Evolutionary conservation across 2,113 vertebrate species (phyloP).

Genomic region (Burhinus bistriatus): DNA sequence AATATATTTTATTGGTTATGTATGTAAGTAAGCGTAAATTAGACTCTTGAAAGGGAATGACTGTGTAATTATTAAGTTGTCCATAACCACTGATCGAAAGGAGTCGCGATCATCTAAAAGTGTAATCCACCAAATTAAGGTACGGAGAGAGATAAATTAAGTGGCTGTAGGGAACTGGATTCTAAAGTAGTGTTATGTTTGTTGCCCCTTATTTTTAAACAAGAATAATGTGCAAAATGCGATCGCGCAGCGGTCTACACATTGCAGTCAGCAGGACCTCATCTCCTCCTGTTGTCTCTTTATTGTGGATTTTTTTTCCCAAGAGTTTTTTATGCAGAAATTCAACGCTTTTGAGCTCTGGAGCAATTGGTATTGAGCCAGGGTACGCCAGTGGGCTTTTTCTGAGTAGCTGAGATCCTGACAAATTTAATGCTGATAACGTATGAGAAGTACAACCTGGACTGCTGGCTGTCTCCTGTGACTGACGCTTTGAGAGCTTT

Average conservation of each 20-base stretch:
- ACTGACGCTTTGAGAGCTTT: background rate
- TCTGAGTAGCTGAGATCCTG: background rate
- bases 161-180: background rate
- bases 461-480: background rate
- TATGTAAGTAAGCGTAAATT: background rate
- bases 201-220: background rate
- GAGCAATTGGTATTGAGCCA: background rate
- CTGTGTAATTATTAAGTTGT: background rate
- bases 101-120: background rate
- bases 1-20: background rate
- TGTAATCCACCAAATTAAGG: background rate
- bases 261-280: background rate
- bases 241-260: background rate
- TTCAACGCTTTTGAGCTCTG: fast-evolving
- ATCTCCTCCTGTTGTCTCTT: background rate
- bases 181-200: background rate
- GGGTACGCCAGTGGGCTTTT: background rate
- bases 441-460: background rate
- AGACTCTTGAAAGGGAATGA: background rate
- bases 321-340: background rate
- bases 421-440: background rate
- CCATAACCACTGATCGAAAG: background rate
- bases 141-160: background rate
- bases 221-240: background rate
- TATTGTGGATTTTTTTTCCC: background rate